Base-by-base conservation (phyloP, 1,140 invertebrate genomes). In the Nephotettix cincticeps region DNA sequence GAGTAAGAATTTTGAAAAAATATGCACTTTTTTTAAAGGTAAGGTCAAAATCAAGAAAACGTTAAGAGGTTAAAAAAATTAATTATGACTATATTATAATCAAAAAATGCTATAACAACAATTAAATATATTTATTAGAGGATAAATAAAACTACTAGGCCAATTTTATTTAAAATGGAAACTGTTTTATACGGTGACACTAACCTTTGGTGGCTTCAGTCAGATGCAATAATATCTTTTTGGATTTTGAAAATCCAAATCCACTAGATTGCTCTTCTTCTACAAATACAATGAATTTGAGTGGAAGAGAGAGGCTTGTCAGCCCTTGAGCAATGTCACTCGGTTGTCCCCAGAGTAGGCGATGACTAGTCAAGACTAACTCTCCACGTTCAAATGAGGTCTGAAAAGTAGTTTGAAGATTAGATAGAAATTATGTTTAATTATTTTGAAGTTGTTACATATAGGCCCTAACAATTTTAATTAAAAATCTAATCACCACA, bases 171-270 rank as follows among this genome's bases (percentile, higher is more conserved):
- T 43, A 43, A n/a, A n/a, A 9, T 11, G n/a, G n/a, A 43, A 11
- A 43, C n/a, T 43, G 9, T 9, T 9, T 43, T 43, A 43, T 43
- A n/a, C n/a, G n/a, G n/a, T n/a, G n/a, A n/a, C 19, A 54, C 23
- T 19, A 54, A 87, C 88, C 86, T 78, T 83, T 80, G 1, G 82
- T 73, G 23, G 89, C 81, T 70, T 89, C 86, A 17, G 87, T 84
- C n/a, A 97, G 83, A 78, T 95, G 90, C 56, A 97, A 78, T 71
- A 95, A 83, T 36, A 97, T 86, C 80, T 96, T 95, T 74, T 90
- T 91, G 74, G 91, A 93, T 54, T 87, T 86, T 28, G 88, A 88
- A 78, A 95, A 91, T n/a, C 56, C 56, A 80, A 93, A 90, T 21
- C 89, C 83, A 71, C 88, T 86, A 58, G 88, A 84, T 74, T 82